Percentiles rank a stretch among this genome's conserved stretches.
These are phyloP conservation scores for Nemoura dubitans DNA, from an alignment of 2,888 invertebrate species.

Conservation along the genomic window DNA sequence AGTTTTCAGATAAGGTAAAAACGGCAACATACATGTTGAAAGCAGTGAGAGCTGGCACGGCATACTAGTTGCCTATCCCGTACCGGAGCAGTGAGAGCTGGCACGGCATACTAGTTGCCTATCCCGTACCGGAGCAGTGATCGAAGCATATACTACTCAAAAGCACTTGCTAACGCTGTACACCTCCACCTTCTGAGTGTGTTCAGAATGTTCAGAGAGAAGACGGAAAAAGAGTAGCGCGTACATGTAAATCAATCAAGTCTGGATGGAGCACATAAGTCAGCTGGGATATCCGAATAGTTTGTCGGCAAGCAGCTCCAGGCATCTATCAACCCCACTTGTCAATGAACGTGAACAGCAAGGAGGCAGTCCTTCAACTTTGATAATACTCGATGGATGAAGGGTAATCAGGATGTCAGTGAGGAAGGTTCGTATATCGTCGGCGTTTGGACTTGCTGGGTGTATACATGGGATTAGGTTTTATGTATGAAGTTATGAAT, in stretches of 20 bases:
- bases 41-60: too few species aligned
- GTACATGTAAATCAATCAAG: not conserved
- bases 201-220: too few species aligned
- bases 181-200: too few species aligned
- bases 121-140: too few species aligned
- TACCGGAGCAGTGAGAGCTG: too few species aligned
- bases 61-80: too few species aligned
- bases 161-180: too few species aligned
- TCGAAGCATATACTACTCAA: too few species aligned
- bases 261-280: not conserved
- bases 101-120: too few species aligned
- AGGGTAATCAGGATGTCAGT: not conserved
- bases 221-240: not conserved
- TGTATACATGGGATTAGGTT: not conserved
- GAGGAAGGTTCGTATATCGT: not conserved
- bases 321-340: not conserved
- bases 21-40: too few species aligned
- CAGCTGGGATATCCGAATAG: not conserved
- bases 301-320: not conserved
- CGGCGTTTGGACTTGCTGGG: not conserved
- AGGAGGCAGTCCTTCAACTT: not conserved
- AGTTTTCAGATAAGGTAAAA: too few species aligned
- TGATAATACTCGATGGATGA: not conserved
- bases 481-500: not conserved
- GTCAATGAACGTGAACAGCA: not conserved